phyloP scores from a whole-genome alignment of 2,113 vertebrate species.

The Ochotona curzoniae region DNA sequence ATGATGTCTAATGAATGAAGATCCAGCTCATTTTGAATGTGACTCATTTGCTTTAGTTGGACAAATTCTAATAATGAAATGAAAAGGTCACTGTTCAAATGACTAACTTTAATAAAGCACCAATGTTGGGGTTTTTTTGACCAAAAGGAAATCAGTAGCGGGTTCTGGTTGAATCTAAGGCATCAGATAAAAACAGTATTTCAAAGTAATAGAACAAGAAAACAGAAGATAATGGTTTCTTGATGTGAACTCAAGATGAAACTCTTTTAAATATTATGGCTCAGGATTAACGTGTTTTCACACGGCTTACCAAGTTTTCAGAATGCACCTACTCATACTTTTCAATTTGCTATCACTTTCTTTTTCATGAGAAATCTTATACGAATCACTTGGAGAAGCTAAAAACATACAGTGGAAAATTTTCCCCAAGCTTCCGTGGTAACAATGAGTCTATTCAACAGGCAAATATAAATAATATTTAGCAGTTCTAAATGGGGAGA shows the following conservation, averaged over 20 bases:
- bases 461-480: constrained; percentile 69
- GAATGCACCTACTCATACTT: constrained; percentile 20
- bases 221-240: constrained; percentile 51
- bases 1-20: neutral
- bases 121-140: neutral
- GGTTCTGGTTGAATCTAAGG: constrained; percentile 8
- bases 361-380: constrained; percentile 58
- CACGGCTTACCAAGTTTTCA: constrained; percentile 53
- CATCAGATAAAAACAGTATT: constrained; percentile 50
- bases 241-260: constrained; percentile 53
- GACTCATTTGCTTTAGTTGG: constrained; percentile 24
- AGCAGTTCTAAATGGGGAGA: constrained; percentile 69
- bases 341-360: constrained; percentile 39
- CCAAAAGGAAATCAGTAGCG: constrained; percentile 28
- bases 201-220: constrained; percentile 54
- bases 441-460: constrained; percentile 62
- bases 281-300: constrained; percentile 61
- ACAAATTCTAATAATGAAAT: constrained; percentile 6
- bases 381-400: constrained; percentile 59
- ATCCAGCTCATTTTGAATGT: constrained; percentile 35
- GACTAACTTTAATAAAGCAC: constrained; percentile 26
- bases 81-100: constrained; percentile 39
- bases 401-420: constrained; percentile 59
- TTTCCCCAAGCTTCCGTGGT: neutral
- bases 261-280: constrained; percentile 56